Base-by-base conservation (phyloP, 2,113 vertebrate species). In the Oryzias curvinotus region DNA sequence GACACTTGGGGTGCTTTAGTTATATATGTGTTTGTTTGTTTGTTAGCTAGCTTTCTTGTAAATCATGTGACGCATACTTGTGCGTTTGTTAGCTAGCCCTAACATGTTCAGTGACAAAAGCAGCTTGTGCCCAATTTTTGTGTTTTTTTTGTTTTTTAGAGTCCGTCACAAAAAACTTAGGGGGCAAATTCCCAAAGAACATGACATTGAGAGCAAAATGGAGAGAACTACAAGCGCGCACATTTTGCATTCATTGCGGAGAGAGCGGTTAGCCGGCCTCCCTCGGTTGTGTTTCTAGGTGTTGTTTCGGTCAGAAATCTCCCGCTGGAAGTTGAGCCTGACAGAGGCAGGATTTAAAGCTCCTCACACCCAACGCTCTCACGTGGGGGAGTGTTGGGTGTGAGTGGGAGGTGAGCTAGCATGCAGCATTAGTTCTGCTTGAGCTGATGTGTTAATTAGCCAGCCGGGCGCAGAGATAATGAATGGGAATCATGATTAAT, bases 381-480 rank as follows among this genome's bases (percentile, higher is more conserved):
- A 10, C 36, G 12, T 10, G 36, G 2, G 8, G 12, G 36, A 36
- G 36, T 36, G 10, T 36, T 36, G 75, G 82, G 74, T 66, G 74
- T 57, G 78, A 83, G 85, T 82, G 83, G 86, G 86, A 79, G 83
- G 85, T 68, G 81, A 81, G 78, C 89, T 86, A 82, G 86, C 86
- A 78, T 71, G 78, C 80, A 67, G 83, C 75, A 81, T 88, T 89
- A 88, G 86, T 87, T 88, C 81, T 88, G 90, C 88, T 84, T 85
- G 81, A 91, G 85, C 85, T 90, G 88, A 92, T 89, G 89, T 89
- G 86, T 91, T 91, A 91, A 92, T 92, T 90, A 92, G 82, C 75
- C 75, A 85, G 84, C 85, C 72, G 73, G 80, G 79, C 59, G 85
- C 78, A 77, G 82, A 81, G 88, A 91, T 90, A 89, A 91, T 91